Base-by-base conservation (phyloP, 2,797 vertebrate species). In the Acridotheres tristis region DNA sequence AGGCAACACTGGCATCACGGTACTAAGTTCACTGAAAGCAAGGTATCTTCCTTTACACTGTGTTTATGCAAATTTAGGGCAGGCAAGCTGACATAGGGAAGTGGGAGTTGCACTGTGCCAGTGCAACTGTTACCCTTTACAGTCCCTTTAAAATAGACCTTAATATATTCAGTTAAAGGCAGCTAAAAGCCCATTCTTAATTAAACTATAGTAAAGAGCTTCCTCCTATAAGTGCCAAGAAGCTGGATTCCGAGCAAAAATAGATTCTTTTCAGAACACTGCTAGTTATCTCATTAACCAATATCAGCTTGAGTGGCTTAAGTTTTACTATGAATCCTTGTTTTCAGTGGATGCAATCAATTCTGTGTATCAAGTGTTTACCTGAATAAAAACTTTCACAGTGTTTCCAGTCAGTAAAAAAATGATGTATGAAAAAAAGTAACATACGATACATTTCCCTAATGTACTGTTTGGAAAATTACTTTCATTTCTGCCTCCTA, bases 51-150 rank as follows among this genome's bases (percentile, higher is more conserved):
- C 75, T 68, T 85, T 42, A 48, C 21, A 11, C 12, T 21, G 16
- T 9, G 22, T 22, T 85, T 23, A 54, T 36, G 34, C 47, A 74
- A 79, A 45, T 26, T 23, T 32, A 10, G 17, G 18, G 36, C 40
- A 67, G 80, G 50, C 22, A 58, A 62, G 32, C 48, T 42, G 58
- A 48, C 10, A 26, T 1, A 58, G 38, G 45, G 50, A 45, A 45
- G 23, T 8, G 20, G 50, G 43, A 36, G 22, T 45, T 9, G 3
- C 9, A 22, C 58, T 13, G 43, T 0, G 1, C 32, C 29, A 48
- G 32, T 51, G n/a, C 16, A 66, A 18, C 27, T 19, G 51, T 53
- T 30, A 53, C 29, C 29, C 19, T 50, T 40, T 27, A 14, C 22
- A 38, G n/a, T 62, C 16, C 6, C 34, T 71, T 74, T 62, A 66